Conservation (phyloP, 2,888 invertebrate genomes). For the Drosophila testacea region DNA sequence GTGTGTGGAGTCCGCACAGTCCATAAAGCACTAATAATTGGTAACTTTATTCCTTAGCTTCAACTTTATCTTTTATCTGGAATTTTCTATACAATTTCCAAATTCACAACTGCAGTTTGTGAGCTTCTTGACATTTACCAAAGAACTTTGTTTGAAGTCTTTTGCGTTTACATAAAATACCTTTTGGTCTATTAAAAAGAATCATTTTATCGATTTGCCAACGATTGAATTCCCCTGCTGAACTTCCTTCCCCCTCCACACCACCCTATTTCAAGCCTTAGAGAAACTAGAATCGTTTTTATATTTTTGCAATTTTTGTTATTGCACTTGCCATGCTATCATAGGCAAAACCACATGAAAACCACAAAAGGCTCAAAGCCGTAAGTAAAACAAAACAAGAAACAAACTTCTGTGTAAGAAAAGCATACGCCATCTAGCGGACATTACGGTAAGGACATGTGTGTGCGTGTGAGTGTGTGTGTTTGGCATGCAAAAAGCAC, state of each 20-base stretch:
- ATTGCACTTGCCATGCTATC: slow-evolving; percentile 15
- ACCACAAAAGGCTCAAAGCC: slow-evolving; percentile 69
- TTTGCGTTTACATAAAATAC: slow-evolving; percentile 3
- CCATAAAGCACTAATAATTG: neutral
- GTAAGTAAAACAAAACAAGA: slow-evolving; percentile 67
- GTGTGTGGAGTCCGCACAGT: no score
- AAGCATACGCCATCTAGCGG: slow-evolving; percentile 46
- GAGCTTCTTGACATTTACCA: neutral
- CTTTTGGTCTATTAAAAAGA: slow-evolving; percentile 18
- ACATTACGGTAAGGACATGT: slow-evolving; percentile 25
- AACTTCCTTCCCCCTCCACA: neutral
- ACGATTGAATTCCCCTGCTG: slow-evolving; percentile 10
- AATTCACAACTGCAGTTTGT: neutral
- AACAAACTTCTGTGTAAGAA: slow-evolving; percentile 15
- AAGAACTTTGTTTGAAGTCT: neutral
- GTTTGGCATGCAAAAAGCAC: slow-evolving; percentile 65
- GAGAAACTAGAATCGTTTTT: neutral
- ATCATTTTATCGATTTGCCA: slow-evolving; percentile 24
- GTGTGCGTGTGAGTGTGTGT: slow-evolving; percentile 5
- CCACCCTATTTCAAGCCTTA: neutral
- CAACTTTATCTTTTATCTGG: neutral
- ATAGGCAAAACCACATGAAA: slow-evolving; percentile 28
- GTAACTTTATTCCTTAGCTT: neutral
- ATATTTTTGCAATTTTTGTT: neutral
- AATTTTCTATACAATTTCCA: neutral